Conservation (phyloP, 2,888 invertebrate genomes). For the Exephanes ischioxanthus region DNA sequence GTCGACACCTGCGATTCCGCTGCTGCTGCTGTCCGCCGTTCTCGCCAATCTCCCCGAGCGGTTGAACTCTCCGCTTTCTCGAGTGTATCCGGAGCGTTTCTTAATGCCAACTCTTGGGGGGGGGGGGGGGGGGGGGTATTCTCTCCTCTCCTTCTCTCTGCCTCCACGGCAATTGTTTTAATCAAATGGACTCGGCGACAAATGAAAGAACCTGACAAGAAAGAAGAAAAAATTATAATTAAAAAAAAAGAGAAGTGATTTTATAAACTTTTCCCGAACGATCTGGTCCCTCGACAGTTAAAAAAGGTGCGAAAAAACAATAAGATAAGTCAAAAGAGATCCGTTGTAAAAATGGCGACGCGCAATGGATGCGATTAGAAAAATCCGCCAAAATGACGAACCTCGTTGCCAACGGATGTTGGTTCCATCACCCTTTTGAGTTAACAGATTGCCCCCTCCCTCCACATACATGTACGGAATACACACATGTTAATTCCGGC, state of each 20-base stretch:
- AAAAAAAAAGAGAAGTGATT: slow-evolving; percentile 12
- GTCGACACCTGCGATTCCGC: slow-evolving; percentile 44
- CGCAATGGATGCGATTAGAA: too few species aligned
- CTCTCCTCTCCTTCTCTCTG: slow-evolving; percentile 21
- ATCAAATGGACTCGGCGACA: slow-evolving; percentile 1
- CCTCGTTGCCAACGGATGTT: too few species aligned
- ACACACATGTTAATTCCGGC: too few species aligned
- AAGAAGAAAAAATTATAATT: slow-evolving; percentile 11
- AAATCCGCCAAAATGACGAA: too few species aligned
- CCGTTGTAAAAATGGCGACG: too few species aligned
- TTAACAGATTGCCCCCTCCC: too few species aligned
- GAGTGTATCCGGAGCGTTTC: slow-evolving; percentile 43
- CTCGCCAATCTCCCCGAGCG: slow-evolving; percentile 54
- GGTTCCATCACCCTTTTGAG: too few species aligned
- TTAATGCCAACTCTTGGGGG: slow-evolving; percentile 36
- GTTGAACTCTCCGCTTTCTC: slow-evolving; percentile 66
- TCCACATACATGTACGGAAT: too few species aligned
- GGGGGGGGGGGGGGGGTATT: background rate
- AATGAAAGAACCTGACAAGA: background rate
- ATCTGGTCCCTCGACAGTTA: background rate
- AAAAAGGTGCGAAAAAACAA: background rate
- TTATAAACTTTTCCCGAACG: background rate
- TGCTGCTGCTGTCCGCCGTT: slow-evolving; percentile 12
- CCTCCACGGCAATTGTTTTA: slow-evolving; percentile 18
- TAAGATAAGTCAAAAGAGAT: background rate